Evolutionary conservation across 2,113 vertebrate genomes (phyloP).

Genomic region (Sebastes fasciatus): DNA sequence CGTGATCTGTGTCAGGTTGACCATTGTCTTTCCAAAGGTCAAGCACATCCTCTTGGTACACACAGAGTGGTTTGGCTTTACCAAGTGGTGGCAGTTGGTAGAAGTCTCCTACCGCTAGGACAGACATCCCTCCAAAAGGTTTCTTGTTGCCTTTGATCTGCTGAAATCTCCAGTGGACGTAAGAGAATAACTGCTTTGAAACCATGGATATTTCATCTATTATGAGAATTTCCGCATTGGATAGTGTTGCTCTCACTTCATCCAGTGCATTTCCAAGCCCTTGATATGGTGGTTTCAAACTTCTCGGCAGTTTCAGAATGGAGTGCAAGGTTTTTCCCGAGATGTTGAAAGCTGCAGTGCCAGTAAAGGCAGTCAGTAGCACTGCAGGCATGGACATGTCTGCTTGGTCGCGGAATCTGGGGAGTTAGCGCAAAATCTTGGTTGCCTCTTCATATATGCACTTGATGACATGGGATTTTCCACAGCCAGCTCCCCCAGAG

Average conservation of each 20-base stretch:
- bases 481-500: neutral
- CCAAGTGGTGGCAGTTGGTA: neutral
- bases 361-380: neutral
- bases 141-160: neutral
- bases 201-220: neutral
- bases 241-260: neutral
- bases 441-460: neutral
- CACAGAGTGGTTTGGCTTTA: too few species aligned
- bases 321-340: neutral
- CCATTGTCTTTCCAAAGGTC: too few species aligned
- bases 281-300: neutral
- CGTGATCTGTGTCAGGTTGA: too few species aligned
- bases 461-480: neutral
- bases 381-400: neutral
- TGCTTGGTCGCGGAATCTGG: neutral
- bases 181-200: conserved; percentile 9
- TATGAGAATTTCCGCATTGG: neutral
- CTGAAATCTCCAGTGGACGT: conserved; percentile 13
- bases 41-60: too few species aligned
- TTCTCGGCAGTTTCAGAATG: neutral
- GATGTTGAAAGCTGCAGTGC: neutral
- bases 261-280: neutral
- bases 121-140: too few species aligned
- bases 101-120: neutral
- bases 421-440: neutral